Evolutionary conservation across 53 echinoderm and acorn worm genomes (phyloP).

Genomic region (Crossaster papposus): DNA sequence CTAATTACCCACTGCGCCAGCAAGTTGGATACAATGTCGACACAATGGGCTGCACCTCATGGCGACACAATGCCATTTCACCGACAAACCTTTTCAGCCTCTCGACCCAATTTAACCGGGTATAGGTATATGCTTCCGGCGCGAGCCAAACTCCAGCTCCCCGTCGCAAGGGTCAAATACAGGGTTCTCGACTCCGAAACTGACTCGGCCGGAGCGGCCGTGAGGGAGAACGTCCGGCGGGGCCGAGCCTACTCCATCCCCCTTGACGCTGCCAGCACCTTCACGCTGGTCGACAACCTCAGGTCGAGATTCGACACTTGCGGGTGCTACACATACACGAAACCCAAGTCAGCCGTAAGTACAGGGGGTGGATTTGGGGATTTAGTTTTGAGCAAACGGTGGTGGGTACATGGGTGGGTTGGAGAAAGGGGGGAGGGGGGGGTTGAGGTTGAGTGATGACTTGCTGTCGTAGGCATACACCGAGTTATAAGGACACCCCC

Average conservation of each 20-base stretch:
- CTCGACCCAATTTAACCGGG: neutral
- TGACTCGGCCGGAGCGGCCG: neutral
- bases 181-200: slow-evolving; percentile 17
- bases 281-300: slow-evolving; percentile 41
- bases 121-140: neutral
- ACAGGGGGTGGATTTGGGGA: too few species aligned
- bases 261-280: slow-evolving; percentile 12
- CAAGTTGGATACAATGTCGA: neutral
- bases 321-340: slow-evolving; percentile 43
- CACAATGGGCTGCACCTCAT: slow-evolving; percentile 31
- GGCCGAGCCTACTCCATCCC: neutral
- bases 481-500: too few species aligned
- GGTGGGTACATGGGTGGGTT: too few species aligned
- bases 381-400: too few species aligned
- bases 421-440: too few species aligned
- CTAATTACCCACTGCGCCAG: neutral
- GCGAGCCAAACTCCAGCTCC: slow-evolving; percentile 19
- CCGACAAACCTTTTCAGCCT: neutral
- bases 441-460: too few species aligned
- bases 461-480: too few species aligned
- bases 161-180: slow-evolving; percentile 48
- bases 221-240: slow-evolving; percentile 7
- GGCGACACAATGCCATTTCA: neutral
- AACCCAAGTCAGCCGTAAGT: slow-evolving; percentile 45
- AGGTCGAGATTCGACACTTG: slow-evolving; percentile 44